Percentiles rank a stretch among this genome's conserved stretches.
These are phyloP conservation scores for Torymus aiolomorphi DNA, from an alignment of 2,888 invertebrate species.

Conservation along the genomic window DNA sequence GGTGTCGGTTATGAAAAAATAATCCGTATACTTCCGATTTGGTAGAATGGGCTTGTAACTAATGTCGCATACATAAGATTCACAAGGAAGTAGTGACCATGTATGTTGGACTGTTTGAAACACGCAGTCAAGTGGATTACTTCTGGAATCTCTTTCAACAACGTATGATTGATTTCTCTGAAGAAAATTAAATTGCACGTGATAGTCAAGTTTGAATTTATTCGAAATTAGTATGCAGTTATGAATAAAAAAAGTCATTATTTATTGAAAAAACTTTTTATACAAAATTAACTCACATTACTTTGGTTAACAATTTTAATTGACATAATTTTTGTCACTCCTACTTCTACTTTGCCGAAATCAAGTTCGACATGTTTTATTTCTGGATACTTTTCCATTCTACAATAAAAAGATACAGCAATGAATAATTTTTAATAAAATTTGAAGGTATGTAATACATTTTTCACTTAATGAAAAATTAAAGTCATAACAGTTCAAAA, in stretches of 20 bases:
- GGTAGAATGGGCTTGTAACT: conserved; percentile 70
- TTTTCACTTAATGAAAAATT: too few species aligned
- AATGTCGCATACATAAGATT: conserved; percentile 67
- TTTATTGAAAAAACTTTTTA: neutral
- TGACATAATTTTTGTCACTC: conserved; percentile 60
- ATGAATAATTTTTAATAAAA: neutral
- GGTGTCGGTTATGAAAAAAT: conserved; percentile 69
- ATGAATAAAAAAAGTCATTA: neutral
- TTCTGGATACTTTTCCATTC: conserved; percentile 23
- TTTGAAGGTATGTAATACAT: too few species aligned
- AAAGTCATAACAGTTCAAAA: too few species aligned
- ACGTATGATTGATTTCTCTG: conserved; percentile 65
- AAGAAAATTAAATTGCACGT: neutral
- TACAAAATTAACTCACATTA: conserved; percentile 60
- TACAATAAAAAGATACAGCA: neutral
- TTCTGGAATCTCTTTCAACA: conserved; percentile 66
- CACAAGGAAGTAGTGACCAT: conserved; percentile 64
- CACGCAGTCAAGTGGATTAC: conserved; percentile 70
- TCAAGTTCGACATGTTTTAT: conserved; percentile 59
- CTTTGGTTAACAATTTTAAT: conserved; percentile 66
- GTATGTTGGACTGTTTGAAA: conserved; percentile 70
- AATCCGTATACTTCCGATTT: conserved; percentile 68
- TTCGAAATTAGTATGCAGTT: neutral
- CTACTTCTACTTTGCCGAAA: conserved; percentile 65
- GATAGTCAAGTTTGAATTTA: too few species aligned